Evolutionary conservation across 1,140 invertebrate species (phyloP).

Genomic region (Himalopsyche phryganea): DNA sequence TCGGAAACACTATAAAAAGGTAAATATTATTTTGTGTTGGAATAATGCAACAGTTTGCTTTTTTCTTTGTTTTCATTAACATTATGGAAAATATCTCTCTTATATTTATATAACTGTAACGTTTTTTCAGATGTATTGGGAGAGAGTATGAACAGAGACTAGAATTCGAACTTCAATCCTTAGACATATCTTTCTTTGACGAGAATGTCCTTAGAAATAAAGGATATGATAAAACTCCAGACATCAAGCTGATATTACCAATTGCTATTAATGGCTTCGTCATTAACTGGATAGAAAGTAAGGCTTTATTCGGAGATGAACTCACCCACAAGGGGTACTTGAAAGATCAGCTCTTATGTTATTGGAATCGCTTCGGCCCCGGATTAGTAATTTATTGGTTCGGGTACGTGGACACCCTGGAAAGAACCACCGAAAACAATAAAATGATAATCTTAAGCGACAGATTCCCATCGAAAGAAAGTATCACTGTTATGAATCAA

Average conservation of each 20-base stretch:
- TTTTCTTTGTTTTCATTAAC: too few relatives aligned
- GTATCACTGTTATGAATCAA: constrained; percentile 38
- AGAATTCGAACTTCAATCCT: constrained; percentile 44
- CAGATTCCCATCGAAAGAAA: constrained; percentile 38
- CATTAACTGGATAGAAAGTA: constrained; percentile 96
- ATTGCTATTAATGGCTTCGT: constrained; percentile 82
- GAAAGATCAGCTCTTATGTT: constrained; percentile 82
- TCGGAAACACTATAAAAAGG: constrained; percentile 69
- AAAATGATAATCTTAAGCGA: constrained; percentile 44
- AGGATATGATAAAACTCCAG: constrained; percentile 94
- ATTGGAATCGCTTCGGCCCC: constrained; percentile 92
- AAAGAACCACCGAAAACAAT: constrained; percentile 48
- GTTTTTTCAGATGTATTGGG: constrained; percentile 44
- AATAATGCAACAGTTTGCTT: too few relatives aligned
- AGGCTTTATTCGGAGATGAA: constrained; percentile 87
- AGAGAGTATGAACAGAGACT: constrained; percentile 49
- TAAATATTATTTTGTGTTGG: constrained; percentile 38
- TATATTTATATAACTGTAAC: too few relatives aligned
- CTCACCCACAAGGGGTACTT: constrained; percentile 80
- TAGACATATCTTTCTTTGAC: constrained; percentile 64
- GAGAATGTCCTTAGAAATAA: constrained; percentile 75
- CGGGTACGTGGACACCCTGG: constrained; percentile 71
- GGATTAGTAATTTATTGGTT: constrained; percentile 97
- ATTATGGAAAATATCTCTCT: too few relatives aligned
- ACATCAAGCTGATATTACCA: constrained; percentile 87